Percentiles rank a stretch among this genome's conserved stretches.
Evolutionary conservation across 2,797 vertebrate species (phyloP).

Genomic region (Spinibarbus caldwelli): DNA sequence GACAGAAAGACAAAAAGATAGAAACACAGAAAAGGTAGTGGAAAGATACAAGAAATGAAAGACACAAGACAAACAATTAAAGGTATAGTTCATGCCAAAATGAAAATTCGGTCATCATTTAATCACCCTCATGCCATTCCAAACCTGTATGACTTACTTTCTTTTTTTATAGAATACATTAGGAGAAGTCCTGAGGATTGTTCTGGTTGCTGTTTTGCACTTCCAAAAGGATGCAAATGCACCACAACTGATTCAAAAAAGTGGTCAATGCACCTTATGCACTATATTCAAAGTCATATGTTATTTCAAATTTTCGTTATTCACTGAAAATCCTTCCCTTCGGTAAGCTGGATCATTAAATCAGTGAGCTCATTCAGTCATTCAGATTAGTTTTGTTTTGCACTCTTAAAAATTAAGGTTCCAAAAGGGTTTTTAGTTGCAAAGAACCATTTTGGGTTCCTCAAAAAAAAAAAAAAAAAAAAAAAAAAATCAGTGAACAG

Average conservation of each 20-base stretch:
- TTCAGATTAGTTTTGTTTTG: no score
- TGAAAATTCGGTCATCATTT: not conserved
- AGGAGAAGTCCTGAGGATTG: not conserved
- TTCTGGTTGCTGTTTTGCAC: no score
- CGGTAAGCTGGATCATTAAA: not conserved
- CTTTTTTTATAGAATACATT: not conserved
- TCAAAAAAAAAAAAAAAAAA: no score
- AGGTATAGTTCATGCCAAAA: not conserved
- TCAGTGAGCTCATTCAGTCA: not conserved
- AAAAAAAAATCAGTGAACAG: not conserved
- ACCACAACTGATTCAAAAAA: not conserved
- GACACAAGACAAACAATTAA: not conserved
- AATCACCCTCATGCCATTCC: not conserved
- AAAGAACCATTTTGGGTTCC: no score
- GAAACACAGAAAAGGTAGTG: not conserved
- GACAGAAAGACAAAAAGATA: not conserved
- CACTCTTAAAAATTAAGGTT: no score
- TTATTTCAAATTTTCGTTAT: not conserved
- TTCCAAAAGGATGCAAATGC: not conserved
- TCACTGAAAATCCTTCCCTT: not conserved
- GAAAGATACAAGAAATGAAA: slow-evolving; percentile 34
- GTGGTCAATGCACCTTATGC: not conserved
- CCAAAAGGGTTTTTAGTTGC: not conserved
- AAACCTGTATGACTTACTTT: not conserved
- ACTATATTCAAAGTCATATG: not conserved